Evolutionary conservation across 2,888 invertebrate species (phyloP).

Genomic region (Apodemia duryi): DNA sequence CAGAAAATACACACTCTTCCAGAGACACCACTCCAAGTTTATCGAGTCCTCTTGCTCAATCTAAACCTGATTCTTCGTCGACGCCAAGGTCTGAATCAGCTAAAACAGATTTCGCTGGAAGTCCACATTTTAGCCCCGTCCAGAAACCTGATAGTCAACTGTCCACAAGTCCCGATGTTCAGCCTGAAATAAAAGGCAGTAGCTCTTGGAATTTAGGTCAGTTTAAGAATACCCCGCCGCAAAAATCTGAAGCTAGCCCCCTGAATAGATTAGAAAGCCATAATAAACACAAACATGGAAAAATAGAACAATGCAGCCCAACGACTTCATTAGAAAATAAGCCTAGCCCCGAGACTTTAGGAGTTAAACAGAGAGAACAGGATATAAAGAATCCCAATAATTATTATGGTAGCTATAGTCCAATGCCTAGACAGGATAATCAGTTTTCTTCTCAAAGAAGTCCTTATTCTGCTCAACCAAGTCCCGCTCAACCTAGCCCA

Average conservation of each 20-base stretch:
- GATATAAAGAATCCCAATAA: slow-evolving; percentile 65
- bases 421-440: slow-evolving; percentile 67
- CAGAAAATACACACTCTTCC: slow-evolving; percentile 44
- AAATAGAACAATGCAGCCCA: slow-evolving; percentile 72
- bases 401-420: slow-evolving; percentile 67
- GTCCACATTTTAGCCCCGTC: slow-evolving; percentile 68
- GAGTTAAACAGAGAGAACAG: slow-evolving; percentile 45
- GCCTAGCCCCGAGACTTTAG: slow-evolving; percentile 62
- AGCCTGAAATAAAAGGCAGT: slow-evolving; percentile 53
- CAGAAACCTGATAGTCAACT: slow-evolving; percentile 71
- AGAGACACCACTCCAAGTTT: slow-evolving; percentile 53
- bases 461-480: slow-evolving; percentile 69
- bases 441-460: slow-evolving; percentile 70
- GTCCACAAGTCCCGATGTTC: slow-evolving; percentile 65
- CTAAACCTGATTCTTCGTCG: slow-evolving; percentile 66
- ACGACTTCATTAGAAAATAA: slow-evolving; percentile 69
- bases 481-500: slow-evolving; percentile 71
- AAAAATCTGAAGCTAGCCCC: slow-evolving; percentile 71
- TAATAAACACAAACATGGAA: slow-evolving; percentile 60
- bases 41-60: slow-evolving; percentile 61
- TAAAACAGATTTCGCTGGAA: slow-evolving; percentile 52
- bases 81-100: slow-evolving; percentile 60
- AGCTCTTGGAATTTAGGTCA: slow-evolving; percentile 65
- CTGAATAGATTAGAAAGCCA: slow-evolving; percentile 64
- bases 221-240: slow-evolving; percentile 65